Evolutionary conservation across 37 sponge, comb jelly and placozoan genomes (phyloP).

Genomic region (Beroe ovata): DNA sequence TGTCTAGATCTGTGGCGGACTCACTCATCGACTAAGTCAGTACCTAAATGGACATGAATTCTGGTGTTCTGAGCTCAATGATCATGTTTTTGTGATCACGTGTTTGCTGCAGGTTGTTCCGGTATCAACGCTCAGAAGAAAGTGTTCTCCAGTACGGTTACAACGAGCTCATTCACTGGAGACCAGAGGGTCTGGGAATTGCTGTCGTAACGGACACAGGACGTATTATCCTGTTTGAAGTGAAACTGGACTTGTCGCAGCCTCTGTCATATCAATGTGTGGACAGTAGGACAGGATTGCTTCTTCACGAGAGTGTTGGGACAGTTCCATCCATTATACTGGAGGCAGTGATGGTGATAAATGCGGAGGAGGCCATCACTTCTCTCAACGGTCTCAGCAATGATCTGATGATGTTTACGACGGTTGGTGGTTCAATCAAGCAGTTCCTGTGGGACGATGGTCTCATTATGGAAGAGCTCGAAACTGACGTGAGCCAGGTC

Average conservation of each 20-base stretch:
- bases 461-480: slow-evolving; percentile 2
- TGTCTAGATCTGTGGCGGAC: slow-evolving; percentile 22
- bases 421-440: background rate
- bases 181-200: slow-evolving; percentile 33
- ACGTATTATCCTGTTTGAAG: slow-evolving; percentile 32
- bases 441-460: slow-evolving; percentile 67
- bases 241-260: slow-evolving; percentile 16
- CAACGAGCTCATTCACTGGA: slow-evolving; percentile 32
- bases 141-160: background rate
- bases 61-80: too few relatives aligned
- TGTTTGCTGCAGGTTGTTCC: slow-evolving; percentile 12
- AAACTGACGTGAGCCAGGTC: background rate
- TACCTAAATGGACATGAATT: too few relatives aligned
- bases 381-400: slow-evolving; percentile 29
- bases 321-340: slow-evolving; percentile 12
- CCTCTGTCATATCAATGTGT: slow-evolving; percentile 34
- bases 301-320: slow-evolving; percentile 14
- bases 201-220: slow-evolving; percentile 60
- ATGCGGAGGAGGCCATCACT: slow-evolving; percentile 36
- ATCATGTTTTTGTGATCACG: too few relatives aligned
- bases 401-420: slow-evolving; percentile 34
- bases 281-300: background rate
- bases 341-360: slow-evolving; percentile 12
- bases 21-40: slow-evolving; percentile 26
- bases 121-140: slow-evolving; percentile 29